Evolutionary conservation across 2,888 invertebrate genomes (phyloP), one percentile per base, ranked within the genome.

Genomic region (Ormyrus pomaceus): DNA sequence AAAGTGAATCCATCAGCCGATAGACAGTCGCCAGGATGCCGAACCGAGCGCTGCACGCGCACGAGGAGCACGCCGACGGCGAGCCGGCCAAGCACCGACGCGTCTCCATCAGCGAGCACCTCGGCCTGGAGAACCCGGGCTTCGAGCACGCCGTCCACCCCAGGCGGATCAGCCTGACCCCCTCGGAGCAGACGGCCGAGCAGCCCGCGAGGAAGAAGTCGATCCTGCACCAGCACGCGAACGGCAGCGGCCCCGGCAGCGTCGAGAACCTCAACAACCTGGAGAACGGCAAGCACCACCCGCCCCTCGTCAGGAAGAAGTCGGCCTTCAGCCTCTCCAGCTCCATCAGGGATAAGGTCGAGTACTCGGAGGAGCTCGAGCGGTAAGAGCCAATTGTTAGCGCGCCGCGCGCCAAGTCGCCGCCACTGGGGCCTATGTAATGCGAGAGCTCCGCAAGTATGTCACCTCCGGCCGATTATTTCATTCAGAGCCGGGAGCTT

Each of bases 301-400:
- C 46, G 11, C 46, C 34, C 3, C n/a, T 72, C 61, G 85, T 72
- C 73, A 81, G 90, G 71, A 90, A 91, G 83, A 89, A 88, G 81
- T 90, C 90, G 46, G 88, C 89, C 13, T 86, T 88, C 82, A 91
- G 90, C 76, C 83, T 91, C 71, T 87, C 89, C 64, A 91, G 90
- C 81, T 90, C 90, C 55, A 89, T 91, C 81, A 87, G 89, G 82
- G 90, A 90, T 78, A 91, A 90, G 83, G 88, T 90, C 84, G 90
- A 90, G 80, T 90, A 90, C 83, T 88, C 90, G 51, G 89, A 90
- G 72, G 88, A 91, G 68, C 83, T 90, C 50, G 88, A 91, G 83
- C 86, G 88, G 88, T 87, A 80, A 80, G 84, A 34, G 34, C 34
- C 34, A 34, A 34, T 34, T 34, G 8, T 51, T 58, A n/a, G 6